Conservation (phyloP, 2,888 invertebrate species). For the Drosophila prostipennis region DNA sequence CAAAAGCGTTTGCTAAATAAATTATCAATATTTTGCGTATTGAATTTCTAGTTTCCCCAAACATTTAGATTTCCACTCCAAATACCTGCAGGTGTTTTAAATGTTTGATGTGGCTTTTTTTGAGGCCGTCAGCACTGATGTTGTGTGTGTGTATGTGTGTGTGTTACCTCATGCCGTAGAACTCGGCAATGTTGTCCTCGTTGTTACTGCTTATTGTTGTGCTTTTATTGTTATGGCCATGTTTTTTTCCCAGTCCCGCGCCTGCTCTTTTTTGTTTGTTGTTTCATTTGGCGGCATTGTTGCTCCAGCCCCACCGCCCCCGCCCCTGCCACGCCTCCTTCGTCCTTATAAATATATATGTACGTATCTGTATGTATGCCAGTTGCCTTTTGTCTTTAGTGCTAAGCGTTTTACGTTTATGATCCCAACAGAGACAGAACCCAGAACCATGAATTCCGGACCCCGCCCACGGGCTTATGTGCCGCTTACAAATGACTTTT, state of each 20-base stretch:
- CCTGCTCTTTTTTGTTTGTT: constrained; percentile 50
- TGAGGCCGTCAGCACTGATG: constrained; percentile 19
- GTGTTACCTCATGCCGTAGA: constrained; percentile 21
- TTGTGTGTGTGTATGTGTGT: constrained; percentile 5
- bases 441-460: constrained; percentile 22
- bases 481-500: constrained; percentile 57
- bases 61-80: not conserved
- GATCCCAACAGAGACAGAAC: constrained; percentile 34
- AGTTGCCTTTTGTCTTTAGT: constrained; percentile 55
- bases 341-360: constrained; percentile 7
- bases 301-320: not conserved
- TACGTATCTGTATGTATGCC: constrained; percentile 1
- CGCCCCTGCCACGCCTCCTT: not conserved
- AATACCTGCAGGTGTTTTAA: constrained; percentile 5
- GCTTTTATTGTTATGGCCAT: constrained; percentile 76
- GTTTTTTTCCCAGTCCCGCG: constrained; percentile 50
- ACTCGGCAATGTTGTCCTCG: constrained; percentile 47
- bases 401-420: constrained; percentile 75
- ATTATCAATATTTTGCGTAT: not conserved
- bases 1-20: not conserved
- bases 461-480: constrained; percentile 42
- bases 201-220: constrained; percentile 78
- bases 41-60: constrained; percentile 1
- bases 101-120: constrained; percentile 21
- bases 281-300: constrained; percentile 77